Conservation (phyloP, 2,888 invertebrate genomes). For the Abrostola tripartita region DNA sequence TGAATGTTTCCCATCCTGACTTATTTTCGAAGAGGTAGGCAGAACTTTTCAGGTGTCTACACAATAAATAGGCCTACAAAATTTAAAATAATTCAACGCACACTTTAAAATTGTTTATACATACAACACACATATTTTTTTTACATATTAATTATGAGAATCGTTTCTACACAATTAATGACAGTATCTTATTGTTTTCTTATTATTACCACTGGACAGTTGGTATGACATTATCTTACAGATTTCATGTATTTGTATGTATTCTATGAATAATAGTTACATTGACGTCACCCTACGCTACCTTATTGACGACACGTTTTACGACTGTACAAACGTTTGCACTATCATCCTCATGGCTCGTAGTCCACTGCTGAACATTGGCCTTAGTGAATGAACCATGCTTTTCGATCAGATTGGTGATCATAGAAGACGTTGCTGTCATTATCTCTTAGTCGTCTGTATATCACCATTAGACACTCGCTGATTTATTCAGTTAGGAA, state of each 20-base stretch:
- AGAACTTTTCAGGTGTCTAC: too few relatives aligned
- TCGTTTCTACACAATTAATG: not conserved
- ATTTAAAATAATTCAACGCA: too few relatives aligned
- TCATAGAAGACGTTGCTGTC: not conserved
- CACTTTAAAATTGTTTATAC: too few relatives aligned
- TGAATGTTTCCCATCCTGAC: too few relatives aligned
- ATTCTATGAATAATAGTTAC: not conserved
- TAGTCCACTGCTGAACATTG: conserved; percentile 5
- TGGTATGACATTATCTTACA: not conserved
- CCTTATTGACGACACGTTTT: conserved; percentile 1
- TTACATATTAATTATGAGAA: not conserved
- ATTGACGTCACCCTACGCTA: not conserved
- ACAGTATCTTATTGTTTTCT: not conserved
- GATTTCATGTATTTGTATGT: not conserved
- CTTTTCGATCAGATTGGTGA: not conserved
- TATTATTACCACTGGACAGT: not conserved
- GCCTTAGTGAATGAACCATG: conserved; percentile 2
- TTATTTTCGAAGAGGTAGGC: too few relatives aligned
- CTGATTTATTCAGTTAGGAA: too few relatives aligned
- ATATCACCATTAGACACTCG: too few relatives aligned
- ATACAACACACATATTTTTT: too few relatives aligned
- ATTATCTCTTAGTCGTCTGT: too few relatives aligned
- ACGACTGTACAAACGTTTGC: not conserved
- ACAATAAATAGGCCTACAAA: too few relatives aligned
- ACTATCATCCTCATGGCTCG: conserved; percentile 1